phyloP scores from a whole-genome alignment of 2,888 invertebrate genomes.

The Scaptomyza tumidula region DNA sequence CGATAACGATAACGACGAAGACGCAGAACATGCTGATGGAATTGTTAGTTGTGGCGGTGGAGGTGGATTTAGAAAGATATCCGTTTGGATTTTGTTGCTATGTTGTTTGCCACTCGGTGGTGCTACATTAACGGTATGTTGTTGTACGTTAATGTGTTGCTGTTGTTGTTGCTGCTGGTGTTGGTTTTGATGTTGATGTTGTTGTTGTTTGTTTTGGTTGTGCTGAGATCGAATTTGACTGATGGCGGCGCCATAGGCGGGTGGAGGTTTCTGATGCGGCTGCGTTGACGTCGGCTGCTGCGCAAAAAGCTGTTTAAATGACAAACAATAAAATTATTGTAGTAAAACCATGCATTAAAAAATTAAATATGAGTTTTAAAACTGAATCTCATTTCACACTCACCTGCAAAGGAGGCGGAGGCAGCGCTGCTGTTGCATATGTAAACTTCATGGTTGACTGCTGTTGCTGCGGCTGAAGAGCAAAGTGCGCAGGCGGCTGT shows the following conservation, averaged over 20 bases:
- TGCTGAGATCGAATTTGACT: conserved; percentile 85
- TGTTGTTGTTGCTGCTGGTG: conserved; percentile 46
- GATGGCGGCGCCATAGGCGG: conserved; percentile 84
- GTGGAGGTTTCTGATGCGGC: conserved; percentile 84
- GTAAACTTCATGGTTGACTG: conserved; percentile 74
- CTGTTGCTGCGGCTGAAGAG: conserved; percentile 44
- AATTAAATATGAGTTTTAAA: not conserved
- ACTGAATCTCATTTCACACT: conserved; percentile 26
- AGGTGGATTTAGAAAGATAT: conserved; percentile 71
- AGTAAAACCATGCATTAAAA: not conserved
- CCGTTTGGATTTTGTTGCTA: conserved; percentile 58
- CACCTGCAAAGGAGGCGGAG: conserved; percentile 82
- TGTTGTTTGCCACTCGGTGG: conserved; percentile 65
- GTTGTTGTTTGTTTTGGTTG: conserved; percentile 81
- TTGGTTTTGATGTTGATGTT: conserved; percentile 39
- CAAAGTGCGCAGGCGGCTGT: conserved; percentile 45
- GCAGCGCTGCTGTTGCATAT: conserved; percentile 72
- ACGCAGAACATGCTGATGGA: conserved; percentile 27
- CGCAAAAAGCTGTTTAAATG: conserved; percentile 75
- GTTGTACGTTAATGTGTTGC: conserved; percentile 58
- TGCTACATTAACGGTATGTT: conserved; percentile 59
- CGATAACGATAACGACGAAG: conserved; percentile 3
- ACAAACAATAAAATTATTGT: not conserved
- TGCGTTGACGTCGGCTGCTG: conserved; percentile 68
- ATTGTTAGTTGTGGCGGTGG: conserved; percentile 42